Conservation (phyloP, 2,888 invertebrate genomes). For the Himalopsyche tibetana region DNA sequence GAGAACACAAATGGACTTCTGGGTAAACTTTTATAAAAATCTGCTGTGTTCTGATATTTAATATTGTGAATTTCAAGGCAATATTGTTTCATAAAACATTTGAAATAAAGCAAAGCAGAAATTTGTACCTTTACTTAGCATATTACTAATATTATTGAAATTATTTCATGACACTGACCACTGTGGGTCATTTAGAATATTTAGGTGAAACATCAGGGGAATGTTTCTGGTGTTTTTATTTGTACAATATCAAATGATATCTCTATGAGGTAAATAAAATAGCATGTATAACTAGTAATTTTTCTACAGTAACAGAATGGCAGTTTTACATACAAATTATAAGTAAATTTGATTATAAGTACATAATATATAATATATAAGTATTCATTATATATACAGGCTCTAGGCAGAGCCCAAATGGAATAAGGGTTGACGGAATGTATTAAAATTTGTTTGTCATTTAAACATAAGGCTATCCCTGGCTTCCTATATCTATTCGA, state of each 20-base stretch:
- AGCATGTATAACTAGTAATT: conserved; percentile 14
- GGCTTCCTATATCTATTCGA: conserved; percentile 45
- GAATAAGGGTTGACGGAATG: conserved; percentile 45
- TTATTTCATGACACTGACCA: conserved; percentile 44
- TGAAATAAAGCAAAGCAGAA: conserved; percentile 59
- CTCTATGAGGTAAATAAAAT: conserved; percentile 42
- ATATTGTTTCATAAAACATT: conserved; percentile 47
- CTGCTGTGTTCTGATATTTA: conserved; percentile 23
- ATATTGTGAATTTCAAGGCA: conserved; percentile 50
- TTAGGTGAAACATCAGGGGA: conserved; percentile 49
- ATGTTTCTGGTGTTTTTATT: conserved; percentile 60
- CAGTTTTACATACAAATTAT: conserved; percentile 42
- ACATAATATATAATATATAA: neutral
- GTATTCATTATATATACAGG: conserved; percentile 31
- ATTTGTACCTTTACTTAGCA: conserved; percentile 56
- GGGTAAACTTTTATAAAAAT: conserved; percentile 50
- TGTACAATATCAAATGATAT: conserved; percentile 54
- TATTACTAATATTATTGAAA: conserved; percentile 53
- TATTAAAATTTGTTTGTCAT: conserved; percentile 44
- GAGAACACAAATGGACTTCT: conserved; percentile 42
- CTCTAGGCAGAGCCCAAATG: conserved; percentile 17
- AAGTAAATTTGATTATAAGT: conserved; percentile 22
- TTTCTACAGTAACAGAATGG: conserved; percentile 43
- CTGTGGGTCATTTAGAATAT: conserved; percentile 56
- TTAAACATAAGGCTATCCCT: conserved; percentile 53